phyloP scores from a whole-genome alignment of 2,888 invertebrate species.

The Drosophila phalerata region DNA sequence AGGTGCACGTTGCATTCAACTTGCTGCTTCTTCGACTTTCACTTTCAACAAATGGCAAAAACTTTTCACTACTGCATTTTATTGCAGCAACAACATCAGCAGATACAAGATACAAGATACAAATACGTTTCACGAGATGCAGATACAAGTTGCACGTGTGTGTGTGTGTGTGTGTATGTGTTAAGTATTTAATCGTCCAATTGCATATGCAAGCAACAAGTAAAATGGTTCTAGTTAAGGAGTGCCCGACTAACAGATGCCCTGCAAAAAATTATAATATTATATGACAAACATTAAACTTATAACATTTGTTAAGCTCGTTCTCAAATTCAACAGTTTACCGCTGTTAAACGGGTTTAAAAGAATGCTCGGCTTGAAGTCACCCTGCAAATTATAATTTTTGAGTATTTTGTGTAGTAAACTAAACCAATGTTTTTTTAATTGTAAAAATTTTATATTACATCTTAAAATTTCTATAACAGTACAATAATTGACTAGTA shows the following conservation, averaged over 20 bases:
- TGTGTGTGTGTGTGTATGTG: slow-evolving; percentile 6
- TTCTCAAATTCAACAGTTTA: neutral
- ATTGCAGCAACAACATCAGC: slow-evolving; percentile 40
- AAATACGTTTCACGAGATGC: slow-evolving; percentile 48
- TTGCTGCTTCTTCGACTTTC: slow-evolving; percentile 50
- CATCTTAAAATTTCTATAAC: neutral
- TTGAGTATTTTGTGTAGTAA: too few relatives aligned
- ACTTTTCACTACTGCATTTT: slow-evolving; percentile 65
- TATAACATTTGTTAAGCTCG: too few relatives aligned
- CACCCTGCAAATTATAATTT: too few relatives aligned
- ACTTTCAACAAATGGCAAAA: slow-evolving; percentile 61
- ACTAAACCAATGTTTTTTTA: too few relatives aligned
- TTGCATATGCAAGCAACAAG: slow-evolving; percentile 33
- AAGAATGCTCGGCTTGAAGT: too few relatives aligned
- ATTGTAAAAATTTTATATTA: too few relatives aligned
- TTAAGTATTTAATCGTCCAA: slow-evolving; percentile 27
- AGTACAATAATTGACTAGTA: neutral
- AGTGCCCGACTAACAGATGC: slow-evolving; percentile 8
- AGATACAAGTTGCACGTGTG: slow-evolving; percentile 22
- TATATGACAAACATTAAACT: neutral
- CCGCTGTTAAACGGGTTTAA: too few relatives aligned
- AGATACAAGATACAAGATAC: slow-evolving; percentile 53
- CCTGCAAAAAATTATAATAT: neutral
- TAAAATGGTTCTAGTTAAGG: neutral
- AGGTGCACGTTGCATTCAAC: slow-evolving; percentile 55